Evolutionary conservation across 1,140 invertebrate genomes (phyloP), one percentile per base, ranked within the genome.

Genomic region (Trichomalopsis sarcophagae): DNA sequence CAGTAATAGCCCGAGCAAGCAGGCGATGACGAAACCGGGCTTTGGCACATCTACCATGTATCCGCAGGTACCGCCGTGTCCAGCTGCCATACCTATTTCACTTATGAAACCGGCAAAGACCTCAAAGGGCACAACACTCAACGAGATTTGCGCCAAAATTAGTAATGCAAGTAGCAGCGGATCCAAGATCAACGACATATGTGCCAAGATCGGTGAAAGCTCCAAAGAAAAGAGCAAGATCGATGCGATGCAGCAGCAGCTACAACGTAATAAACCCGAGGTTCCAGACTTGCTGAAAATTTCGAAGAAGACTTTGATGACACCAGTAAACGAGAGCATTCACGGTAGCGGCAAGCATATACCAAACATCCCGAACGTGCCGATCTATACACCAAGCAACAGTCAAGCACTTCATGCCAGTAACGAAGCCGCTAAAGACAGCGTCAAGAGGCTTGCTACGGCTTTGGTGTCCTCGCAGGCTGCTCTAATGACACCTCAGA

Each of bases 181-280:
- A 5, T 93, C 92, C 0, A 93, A 93, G 44, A 93, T 93, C 0
- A 92, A 93, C 9, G 92, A 93, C 10, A 93, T 93, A 47, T 93
- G 92, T 27, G 92, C 91, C 0, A 93, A 93, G 68, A 93, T 93
- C 50, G 92, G 92, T 0, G 92, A 93, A 23, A 93, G 91, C 0
- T 91, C 92, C 0, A 93, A 93, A 36, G 92, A 93, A 50, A 93
- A 92, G 17, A 92, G 87, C 33, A 93, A 92, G 71, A 82, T 89
- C 5, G 92, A 92, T 36, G 88, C 84, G 2, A 23, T 23, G 11
- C 44, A 33, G 21, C 55, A 62, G 17, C 55, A 62, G 17, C 21
- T 62, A n/a, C 84, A 85, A 23, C 89, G 89, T 2, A 87, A 36
- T 14, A 91, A 91, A 62, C 88, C 91, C 0, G 92, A 93, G 10